Evolutionary conservation across 1,140 invertebrate genomes (phyloP).

Genomic region (Leptopilina boulardi): DNA sequence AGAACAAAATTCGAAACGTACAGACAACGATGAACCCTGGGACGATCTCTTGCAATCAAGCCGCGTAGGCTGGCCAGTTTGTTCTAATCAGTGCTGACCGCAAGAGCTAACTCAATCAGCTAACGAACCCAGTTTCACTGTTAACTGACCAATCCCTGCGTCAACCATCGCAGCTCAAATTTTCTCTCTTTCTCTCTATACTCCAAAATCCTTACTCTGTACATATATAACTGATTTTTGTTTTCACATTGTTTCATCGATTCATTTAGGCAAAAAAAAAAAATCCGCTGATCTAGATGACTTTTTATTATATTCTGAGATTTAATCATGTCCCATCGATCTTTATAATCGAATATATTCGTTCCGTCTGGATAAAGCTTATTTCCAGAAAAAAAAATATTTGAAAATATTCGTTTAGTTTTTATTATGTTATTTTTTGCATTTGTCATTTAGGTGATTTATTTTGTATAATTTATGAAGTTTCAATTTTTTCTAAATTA

Average conservation of each 20-base stretch:
- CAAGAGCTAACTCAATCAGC: conserved; percentile 72
- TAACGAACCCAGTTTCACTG: conserved; percentile 69
- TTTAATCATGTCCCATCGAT: no score
- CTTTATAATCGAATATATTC: no score
- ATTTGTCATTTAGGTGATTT: no score
- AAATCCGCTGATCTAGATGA: background rate
- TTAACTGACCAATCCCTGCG: conserved; percentile 64
- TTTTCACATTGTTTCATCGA: background rate
- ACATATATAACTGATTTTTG: background rate
- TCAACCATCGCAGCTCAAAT: conserved; percentile 40
- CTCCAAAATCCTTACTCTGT: conserved; percentile 63
- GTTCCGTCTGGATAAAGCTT: no score
- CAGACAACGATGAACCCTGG: conserved; percentile 45
- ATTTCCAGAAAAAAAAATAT: no score
- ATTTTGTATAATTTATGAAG: no score
- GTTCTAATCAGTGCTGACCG: conserved; percentile 75
- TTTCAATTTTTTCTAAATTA: no score
- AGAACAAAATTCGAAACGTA: conserved; percentile 57
- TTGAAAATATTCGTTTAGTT: no score
- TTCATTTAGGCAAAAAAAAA: background rate
- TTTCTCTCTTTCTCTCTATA: conserved; percentile 51
- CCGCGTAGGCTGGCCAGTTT: conserved; percentile 72
- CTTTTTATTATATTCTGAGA: background rate
- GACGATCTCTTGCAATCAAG: conserved; percentile 70
- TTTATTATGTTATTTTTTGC: no score